Percentiles rank a stretch among this genome's conserved stretches.
Conservation (phyloP, 2,797 vertebrate genomes). For the Pempheris klunzingeri region DNA sequence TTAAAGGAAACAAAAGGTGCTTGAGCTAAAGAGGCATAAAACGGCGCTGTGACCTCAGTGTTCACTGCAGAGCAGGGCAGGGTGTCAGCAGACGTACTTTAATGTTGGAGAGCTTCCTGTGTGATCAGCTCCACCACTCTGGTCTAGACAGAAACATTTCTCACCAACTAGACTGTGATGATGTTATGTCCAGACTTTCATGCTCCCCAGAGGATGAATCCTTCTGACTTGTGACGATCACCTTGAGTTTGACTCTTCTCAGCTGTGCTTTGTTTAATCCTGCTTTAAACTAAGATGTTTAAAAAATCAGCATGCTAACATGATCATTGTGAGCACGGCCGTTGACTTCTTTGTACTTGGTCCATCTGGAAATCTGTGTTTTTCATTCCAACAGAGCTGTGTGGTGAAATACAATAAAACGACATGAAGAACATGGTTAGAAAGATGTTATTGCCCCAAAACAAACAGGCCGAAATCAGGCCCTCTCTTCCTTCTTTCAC, state of each 20-base stretch:
- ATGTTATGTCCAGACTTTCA: too few species aligned
- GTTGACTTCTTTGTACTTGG: neutral
- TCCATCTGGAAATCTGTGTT: too few species aligned
- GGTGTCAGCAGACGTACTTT: accelerated
- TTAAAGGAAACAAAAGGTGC: constrained; percentile 4
- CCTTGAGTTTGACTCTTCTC: too few species aligned
- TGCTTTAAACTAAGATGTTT: neutral
- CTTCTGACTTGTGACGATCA: too few species aligned
- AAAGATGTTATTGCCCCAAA: neutral
- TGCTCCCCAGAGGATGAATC: too few species aligned
- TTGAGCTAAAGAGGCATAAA: neutral
- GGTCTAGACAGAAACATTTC: too few species aligned
- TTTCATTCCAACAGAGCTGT: neutral
- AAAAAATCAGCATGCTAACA: neutral
- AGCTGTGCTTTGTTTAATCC: neutral
- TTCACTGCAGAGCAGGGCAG: neutral
- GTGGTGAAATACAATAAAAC: neutral
- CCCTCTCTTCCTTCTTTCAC: constrained; percentile 23
- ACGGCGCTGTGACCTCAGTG: neutral
- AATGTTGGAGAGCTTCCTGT: constrained; percentile 39
- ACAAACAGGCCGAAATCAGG: neutral
- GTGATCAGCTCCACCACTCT: neutral
- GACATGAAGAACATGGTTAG: neutral
- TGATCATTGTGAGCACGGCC: too few species aligned
- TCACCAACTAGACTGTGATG: too few species aligned